A percentile compares a stretch with the other conserved stretches of the same genome.
Evolutionary conservation across 2,797 vertebrate genomes (phyloP).

Genomic region (Rhyacichthys aspro): DNA sequence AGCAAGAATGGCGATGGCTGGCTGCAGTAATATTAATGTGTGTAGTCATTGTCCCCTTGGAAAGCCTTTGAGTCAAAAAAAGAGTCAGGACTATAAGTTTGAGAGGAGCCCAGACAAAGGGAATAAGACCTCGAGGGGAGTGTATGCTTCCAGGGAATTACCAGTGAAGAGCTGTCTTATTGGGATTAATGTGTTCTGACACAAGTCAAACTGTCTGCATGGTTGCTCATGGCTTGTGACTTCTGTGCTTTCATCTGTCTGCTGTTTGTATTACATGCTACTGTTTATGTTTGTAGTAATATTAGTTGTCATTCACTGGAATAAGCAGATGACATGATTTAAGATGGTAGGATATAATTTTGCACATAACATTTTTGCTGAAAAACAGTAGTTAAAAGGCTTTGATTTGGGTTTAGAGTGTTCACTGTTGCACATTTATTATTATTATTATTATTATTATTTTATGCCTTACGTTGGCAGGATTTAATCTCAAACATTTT

Average conservation of each 20-base stretch:
- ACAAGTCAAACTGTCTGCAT: constrained; percentile 22
- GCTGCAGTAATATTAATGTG: constrained; percentile 51
- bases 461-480: too few species aligned
- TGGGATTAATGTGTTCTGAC: constrained; percentile 45
- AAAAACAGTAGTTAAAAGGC: too few species aligned
- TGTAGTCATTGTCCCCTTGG: constrained; percentile 30
- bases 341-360: too few species aligned
- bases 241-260: background rate
- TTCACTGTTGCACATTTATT: too few species aligned
- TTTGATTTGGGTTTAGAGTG: too few species aligned
- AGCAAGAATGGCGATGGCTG: constrained; percentile 34
- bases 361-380: too few species aligned
- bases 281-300: background rate
- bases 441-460: too few species aligned
- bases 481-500: too few species aligned
- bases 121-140: constrained; percentile 26
- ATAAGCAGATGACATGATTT: too few species aligned
- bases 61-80: constrained; percentile 42
- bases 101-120: constrained; percentile 42
- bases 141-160: constrained; percentile 22
- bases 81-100: constrained; percentile 36
- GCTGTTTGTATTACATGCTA: background rate
- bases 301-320: constrained; percentile 2
- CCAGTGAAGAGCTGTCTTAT: background rate
- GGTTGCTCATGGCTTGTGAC: constrained; percentile 12